Evolutionary conservation across 2,888 invertebrate genomes (phyloP).

Genomic region (Metalampra italica): DNA sequence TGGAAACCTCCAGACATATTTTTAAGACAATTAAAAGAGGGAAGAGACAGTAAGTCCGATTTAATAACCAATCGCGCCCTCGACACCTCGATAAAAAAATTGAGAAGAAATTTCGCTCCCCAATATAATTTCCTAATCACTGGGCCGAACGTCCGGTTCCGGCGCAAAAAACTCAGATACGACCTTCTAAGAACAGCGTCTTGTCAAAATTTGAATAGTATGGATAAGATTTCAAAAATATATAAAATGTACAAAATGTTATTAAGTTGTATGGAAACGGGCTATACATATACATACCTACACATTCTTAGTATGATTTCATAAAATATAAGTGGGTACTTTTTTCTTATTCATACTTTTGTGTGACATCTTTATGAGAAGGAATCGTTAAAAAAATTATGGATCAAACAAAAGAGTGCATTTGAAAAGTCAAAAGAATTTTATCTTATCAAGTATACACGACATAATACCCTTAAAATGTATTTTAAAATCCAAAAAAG

Average conservation of each 20-base stretch:
- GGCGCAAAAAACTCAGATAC: slow-evolving; percentile 61
- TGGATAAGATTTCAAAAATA: slow-evolving; percentile 39
- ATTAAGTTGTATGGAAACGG: too few species aligned
- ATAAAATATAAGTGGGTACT: too few species aligned
- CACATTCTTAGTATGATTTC: too few species aligned
- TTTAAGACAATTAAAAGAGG: slow-evolving; percentile 54
- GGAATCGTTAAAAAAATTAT: too few species aligned
- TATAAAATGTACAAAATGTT: too few species aligned
- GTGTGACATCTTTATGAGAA: too few species aligned
- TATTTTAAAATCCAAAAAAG: slow-evolving; percentile 1
- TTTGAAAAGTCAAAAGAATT: neutral
- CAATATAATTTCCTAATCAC: slow-evolving; percentile 77
- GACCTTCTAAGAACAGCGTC: slow-evolving; percentile 49
- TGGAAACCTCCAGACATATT: slow-evolving; percentile 1
- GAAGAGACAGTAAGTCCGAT: slow-evolving; percentile 59
- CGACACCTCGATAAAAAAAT: slow-evolving; percentile 58
- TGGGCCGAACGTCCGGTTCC: slow-evolving; percentile 72
- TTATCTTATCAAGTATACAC: neutral
- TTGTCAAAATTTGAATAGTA: slow-evolving; percentile 43
- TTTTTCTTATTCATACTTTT: too few species aligned
- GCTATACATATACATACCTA: too few species aligned
- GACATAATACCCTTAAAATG: neutral
- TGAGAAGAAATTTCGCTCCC: slow-evolving; percentile 23
- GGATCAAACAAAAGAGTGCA: too few species aligned
- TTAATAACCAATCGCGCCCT: slow-evolving; percentile 70